Base-by-base conservation (phyloP, 2,888 invertebrate genomes). In the Corbicula japonica region DNA sequence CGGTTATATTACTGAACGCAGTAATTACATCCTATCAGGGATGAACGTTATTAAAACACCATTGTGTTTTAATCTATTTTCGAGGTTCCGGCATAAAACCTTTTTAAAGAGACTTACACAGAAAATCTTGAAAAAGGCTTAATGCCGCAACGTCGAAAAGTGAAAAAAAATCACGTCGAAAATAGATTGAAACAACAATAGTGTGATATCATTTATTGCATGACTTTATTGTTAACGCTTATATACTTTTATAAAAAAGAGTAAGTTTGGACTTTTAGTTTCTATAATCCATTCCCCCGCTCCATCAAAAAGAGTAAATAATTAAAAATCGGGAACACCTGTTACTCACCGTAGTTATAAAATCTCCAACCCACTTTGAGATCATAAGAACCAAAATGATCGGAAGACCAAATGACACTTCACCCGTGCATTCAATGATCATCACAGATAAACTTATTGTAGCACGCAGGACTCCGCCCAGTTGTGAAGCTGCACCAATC, bases 301-400 rank as follows among this genome's bases (percentile, higher is more conserved):
- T 10, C 10, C 15, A 41, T 41, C 10, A 12, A 41, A 41, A 12
- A 41, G 10, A 18, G 41, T 41, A 41, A 18, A 41, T 41, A 41
- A 12, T 12, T 18, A 18, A 41, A 12, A 41, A 12, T 12, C 41
- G 10, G 18, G 41, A 23, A 15, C 23, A 54, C 18, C 35, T 8
- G 6, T 32, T 30, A 54, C 91, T 89, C 92, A 97, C 97, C 95
- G 99, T 98, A 90, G 97, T 99, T 92, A 99, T 99, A 94, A 97
- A 98, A 93, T 99, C 99, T 0, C 99, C 99, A 6, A 97, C 96
- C 98, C 98, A 99, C 94, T 99, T 99, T 41, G 99, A 98, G 82
- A 97, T 96, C 88, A 99, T 97, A 21, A 99, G 95, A 0, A 98
- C 97, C 76, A 99, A 95, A 95, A 99, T 99, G 73, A 99, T 95